Base-by-base conservation (phyloP, 1,140 invertebrate genomes). In the Notospermus geniculatus region DNA sequence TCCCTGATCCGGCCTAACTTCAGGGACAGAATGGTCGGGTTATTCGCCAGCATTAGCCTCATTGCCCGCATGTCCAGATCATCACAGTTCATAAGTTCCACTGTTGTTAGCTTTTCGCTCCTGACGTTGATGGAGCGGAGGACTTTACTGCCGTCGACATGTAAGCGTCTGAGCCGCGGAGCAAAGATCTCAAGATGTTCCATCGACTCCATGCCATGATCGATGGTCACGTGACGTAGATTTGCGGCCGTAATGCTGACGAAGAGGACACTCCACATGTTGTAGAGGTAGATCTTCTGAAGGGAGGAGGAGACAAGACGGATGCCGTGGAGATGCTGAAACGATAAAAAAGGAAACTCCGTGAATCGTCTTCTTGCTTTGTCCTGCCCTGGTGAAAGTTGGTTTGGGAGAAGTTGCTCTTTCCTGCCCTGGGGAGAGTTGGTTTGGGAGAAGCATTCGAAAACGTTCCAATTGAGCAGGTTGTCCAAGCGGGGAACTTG, bases 241-340 rank as follows among this genome's bases (percentile, higher is more conserved):
- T 71, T 70, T 0, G 61, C 46, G 9, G 65, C 65, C 17, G 70
- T 59, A 9, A 77, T 60, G 59, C 73, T 74, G 58, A 77, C 64
- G 63, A 75, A 75, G n/a, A 68, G 54, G 7, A 70, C 73, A 59
- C 70, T 72, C 75, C 75, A 77, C 11, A 75, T 55, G 55, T 74
- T 77, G 62, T 70, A 74, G 17, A 77, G 60, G 57, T 70, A 77
- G 36, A 75, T 60, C 54, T 75, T 77, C 61, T 72, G 70, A 7
- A 77, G 63, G 11, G 73, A 75, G 19, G 62, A 59, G 0, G 71
- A 74, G 17, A 70, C 50, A 29, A 77, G 55, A 27, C 75, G 65
- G 13, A 77, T 72, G 22, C 75, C 75, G 59, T 74, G 69, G 5
- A 77, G 69, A 45, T 71, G 67, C 75, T 77, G 68, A 50, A 50